Conservation (phyloP, 37 sponge, comb jelly and placozoan species). For the Geodia barretti region DNA sequence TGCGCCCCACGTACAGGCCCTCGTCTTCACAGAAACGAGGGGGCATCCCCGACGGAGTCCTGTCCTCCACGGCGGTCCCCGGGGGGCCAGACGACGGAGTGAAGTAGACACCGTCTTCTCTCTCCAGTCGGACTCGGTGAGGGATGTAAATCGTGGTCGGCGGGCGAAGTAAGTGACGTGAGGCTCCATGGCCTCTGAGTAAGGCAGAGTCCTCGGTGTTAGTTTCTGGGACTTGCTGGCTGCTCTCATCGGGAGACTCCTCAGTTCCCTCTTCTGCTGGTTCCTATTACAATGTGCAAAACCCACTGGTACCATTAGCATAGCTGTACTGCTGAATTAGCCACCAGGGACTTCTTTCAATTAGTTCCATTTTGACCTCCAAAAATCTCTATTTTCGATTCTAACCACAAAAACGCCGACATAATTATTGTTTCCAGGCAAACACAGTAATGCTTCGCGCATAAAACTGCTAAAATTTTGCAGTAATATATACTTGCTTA, state of each 20-base stretch:
- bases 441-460: no score
- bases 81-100: slow-evolving; percentile 34
- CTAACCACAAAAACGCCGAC: no score
- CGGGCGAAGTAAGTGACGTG: background rate
- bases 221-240: background rate
- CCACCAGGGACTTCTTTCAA: background rate
- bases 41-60: slow-evolving; percentile 30
- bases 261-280: background rate
- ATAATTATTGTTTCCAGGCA: no score
- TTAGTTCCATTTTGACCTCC: no score
- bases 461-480: no score
- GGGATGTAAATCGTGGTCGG: slow-evolving; percentile 42
- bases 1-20: slow-evolving; percentile 79
- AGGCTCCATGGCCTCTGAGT: no score
- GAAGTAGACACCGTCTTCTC: slow-evolving; percentile 46
- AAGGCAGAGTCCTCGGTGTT: background rate
- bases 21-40: slow-evolving; percentile 71
- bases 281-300: background rate
- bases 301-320: background rate
- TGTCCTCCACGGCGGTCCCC: slow-evolving; percentile 38
- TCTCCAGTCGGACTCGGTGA: slow-evolving; percentile 21
- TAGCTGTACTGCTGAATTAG: background rate
- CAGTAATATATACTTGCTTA: no score
- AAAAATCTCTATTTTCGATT: no score
- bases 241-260: background rate